Evolutionary conservation across 2,797 vertebrate species (phyloP), one percentile per base, ranked within the genome.

Genomic region (Eulemur rubriventer): DNA sequence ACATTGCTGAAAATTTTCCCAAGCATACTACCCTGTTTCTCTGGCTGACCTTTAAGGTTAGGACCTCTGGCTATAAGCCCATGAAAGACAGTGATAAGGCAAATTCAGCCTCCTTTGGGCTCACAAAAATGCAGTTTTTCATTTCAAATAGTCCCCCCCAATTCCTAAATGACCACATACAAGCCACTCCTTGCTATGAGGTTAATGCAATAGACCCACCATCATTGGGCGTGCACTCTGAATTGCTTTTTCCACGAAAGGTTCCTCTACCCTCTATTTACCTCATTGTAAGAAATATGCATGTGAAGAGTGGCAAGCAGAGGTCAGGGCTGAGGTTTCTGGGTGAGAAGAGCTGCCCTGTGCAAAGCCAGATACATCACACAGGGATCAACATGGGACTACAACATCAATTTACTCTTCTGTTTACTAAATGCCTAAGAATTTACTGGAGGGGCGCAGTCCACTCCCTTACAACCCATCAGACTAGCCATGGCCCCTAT

Each of bases 21-120:
- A 91, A 91, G 93, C 43, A 59, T 67, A 96, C 91, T 97, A 96
- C 76, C 82, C 96, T 97, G 91, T 95, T 96, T 97, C 92, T 96
- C 97, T 97, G 97, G 97, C 96, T 97, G 97, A 97, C 89, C 96
- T 97, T 95, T 95, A 50, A 81, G 89, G 89, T 95, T 97, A 96
- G 69, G 93, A 93, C 80, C 93, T 97, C 75, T 97, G 96, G 97
- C 94, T 73, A 48, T 6, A 91, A 82, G 50, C 89, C 93, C 65
- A 92, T 70, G 95, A 96, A 81, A 95, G 89, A 97, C 4, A 95
- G 65, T 55, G 78, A 96, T 93, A 97, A 97, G 96, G 91, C 91
- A 97, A 97, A 95, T 43, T 83, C 89, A 67, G 63, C 48, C 79
- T 82, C 89, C 90, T 84, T 94, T 79, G 86, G 79, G 72, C 69